Evolutionary conservation across 2,888 invertebrate genomes (phyloP).

Genomic region (Villa cingulata): DNA sequence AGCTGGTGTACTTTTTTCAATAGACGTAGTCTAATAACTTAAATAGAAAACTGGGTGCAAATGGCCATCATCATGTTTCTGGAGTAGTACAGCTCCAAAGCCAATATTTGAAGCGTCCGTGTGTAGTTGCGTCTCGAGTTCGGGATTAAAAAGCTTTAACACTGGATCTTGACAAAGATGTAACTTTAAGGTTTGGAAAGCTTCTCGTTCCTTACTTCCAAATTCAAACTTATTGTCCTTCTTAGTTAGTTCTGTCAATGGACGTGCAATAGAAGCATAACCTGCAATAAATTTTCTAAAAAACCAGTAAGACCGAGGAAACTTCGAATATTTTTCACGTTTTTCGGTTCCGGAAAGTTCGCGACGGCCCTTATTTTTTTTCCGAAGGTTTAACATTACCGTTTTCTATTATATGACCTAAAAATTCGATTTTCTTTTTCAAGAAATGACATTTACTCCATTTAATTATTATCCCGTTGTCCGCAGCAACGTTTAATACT

Average conservation of each 20-base stretch:
- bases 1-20: too few relatives aligned
- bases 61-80: too few relatives aligned
- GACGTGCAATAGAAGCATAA: slow-evolving; percentile 5
- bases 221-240: slow-evolving; percentile 6
- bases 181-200: slow-evolving; percentile 7
- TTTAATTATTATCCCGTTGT: slow-evolving; percentile 10
- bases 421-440: slow-evolving; percentile 12
- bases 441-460: slow-evolving; percentile 11
- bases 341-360: too few relatives aligned
- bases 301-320: too few relatives aligned
- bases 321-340: too few relatives aligned
- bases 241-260: too few relatives aligned
- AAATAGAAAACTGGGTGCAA: too few relatives aligned
- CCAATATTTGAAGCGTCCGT: slow-evolving; percentile 20
- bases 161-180: slow-evolving; percentile 12
- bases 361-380: too few relatives aligned
- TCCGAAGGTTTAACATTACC: too few relatives aligned
- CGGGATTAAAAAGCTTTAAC: slow-evolving; percentile 19
- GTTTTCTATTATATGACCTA: slow-evolving; percentile 13
- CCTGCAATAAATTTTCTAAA: too few relatives aligned
- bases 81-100: slow-evolving; percentile 19
- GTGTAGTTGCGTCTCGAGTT: slow-evolving; percentile 17
- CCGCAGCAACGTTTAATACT: slow-evolving; percentile 9
- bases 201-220: slow-evolving; percentile 20
- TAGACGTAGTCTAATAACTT: too few relatives aligned